Evolutionary conservation across 2,888 invertebrate species (phyloP), one percentile per base, ranked within the genome.

Genomic region (Trachelus tabidus): DNA sequence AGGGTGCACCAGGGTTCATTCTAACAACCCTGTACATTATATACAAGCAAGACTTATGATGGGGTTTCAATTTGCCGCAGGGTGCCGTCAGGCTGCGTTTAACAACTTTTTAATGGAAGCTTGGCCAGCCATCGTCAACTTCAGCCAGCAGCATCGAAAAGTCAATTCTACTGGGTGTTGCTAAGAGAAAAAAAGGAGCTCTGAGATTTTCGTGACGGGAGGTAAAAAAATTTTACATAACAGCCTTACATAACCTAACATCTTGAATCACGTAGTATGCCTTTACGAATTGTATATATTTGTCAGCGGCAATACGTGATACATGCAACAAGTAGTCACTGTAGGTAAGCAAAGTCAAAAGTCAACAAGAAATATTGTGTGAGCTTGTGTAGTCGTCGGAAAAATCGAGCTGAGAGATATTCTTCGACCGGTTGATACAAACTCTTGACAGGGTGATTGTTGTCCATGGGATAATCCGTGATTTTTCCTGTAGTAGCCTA

Each of bases 41-140:
- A 85, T 85, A 87, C 82, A 87, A 88, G 89, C 86, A 88, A 89
- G 89, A 90, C 90, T 90, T 89, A 87, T 87, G 90, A 90, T 90
- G 90, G 89, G 90, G 90, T 90, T 90, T 86, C 90, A 90, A 90
- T 90, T 90, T 90, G 90, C 90, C 90, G 89, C 90, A 87, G 89
- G 90, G 90, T 86, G 89, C 89, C 90, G 90, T 90, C 90, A 89
- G 90, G 90, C 90, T 90, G 88, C 90, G 90, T 90, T 90, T 90
- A 90, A 90, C 90, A 90, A 90, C 90, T 90, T 90, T 90, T 90
- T 90, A 90, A 90, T 90, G 90, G 90, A 89, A 87, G 87, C 88
- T 88, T 86, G 86, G 87, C 23, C 88, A 87, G 85, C 88, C 87
- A 88, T 88, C 88, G 85, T 86, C 86, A 85, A 85, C 85, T 85